Conservation (phyloP, 2,888 invertebrate species). For the Pristionchus fissidentatus region DNA sequence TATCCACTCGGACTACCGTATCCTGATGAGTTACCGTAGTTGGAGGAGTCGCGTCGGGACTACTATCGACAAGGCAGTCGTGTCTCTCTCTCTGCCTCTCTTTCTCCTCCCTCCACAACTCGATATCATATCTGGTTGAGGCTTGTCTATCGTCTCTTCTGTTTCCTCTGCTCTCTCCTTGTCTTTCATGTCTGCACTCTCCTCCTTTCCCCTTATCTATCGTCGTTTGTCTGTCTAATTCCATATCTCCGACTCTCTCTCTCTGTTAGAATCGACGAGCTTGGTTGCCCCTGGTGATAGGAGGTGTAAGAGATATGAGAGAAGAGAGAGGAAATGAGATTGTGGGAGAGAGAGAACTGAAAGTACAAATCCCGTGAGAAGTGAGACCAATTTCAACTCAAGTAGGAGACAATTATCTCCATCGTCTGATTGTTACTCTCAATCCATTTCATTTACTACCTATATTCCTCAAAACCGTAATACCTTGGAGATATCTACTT, state of each 20-base stretch:
- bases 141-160: slow-evolving; percentile 4
- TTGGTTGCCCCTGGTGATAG: slow-evolving; percentile 40
- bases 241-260: slow-evolving; percentile 24
- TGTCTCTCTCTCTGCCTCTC: neutral
- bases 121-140: slow-evolving; percentile 29
- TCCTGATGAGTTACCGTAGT: no score
- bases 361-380: no score
- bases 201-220: slow-evolving; percentile 19
- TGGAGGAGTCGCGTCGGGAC: neutral
- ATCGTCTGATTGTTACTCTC: no score
- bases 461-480: no score
- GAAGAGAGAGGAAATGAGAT: slow-evolving; percentile 18
- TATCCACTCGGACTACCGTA: neutral
- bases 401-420: no score
- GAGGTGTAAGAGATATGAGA: slow-evolving; percentile 46
- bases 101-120: neutral
- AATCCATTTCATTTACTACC: no score
- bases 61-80: slow-evolving; percentile 11
- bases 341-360: neutral
- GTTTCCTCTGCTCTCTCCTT: slow-evolving; percentile 7
- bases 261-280: no score
- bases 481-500: no score
- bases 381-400: no score
- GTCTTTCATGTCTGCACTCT: neutral
- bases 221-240: slow-evolving; percentile 36